Evolutionary conservation across 1,140 invertebrate genomes (phyloP), one percentile per base, ranked within the genome.

Genomic region (Pseudomyrmex pallidus): DNA sequence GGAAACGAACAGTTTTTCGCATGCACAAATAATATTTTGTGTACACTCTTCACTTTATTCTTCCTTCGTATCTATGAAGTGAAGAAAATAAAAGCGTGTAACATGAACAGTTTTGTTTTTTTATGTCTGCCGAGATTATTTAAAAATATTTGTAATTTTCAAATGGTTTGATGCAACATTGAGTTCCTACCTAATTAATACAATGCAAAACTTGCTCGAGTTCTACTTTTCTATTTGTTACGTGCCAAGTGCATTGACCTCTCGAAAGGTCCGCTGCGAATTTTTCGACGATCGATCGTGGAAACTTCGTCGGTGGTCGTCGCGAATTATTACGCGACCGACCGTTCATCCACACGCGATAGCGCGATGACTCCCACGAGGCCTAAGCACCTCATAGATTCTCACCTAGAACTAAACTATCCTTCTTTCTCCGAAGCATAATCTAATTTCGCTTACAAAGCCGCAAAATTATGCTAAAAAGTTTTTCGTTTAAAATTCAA

Each of bases 271-370:
- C 76, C 73, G 56, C 72, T 67, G 83, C 46, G 17, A 76, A 85
- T 88, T 88, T 88, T 88, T 88, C 83, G 86, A 85, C 83, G 64
- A 88, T 88, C 87, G 87, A 88, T 85, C 86, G 83, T 76, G 86
- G 83, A 87, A 88, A 87, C 87, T 77, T 82, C 86, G 73, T 80
- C 80, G 86, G 86, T 88, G 87, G 83, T 73, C 86, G 83, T 80
- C 72, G 83, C 62, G 86, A 88, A 88, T 87, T 85, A 88, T 87
- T 83, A 82, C 83, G 86, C 83, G 76, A 82, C 76, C 73, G 74
- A 52, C 82, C 67, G 66, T 61, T 17, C 61, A 59, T 77, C 86
- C 62, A 82, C 87, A 88, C 86, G 87, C 83, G 76, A 88, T 82
- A 63, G 48, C 50, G 10, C 73, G 54, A 83, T 74, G 80, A 83